These are phyloP conservation scores for Paedocypris micromegethes DNA, from an alignment of 2,797 vertebrate genomes.

Conservation along the genomic window DNA sequence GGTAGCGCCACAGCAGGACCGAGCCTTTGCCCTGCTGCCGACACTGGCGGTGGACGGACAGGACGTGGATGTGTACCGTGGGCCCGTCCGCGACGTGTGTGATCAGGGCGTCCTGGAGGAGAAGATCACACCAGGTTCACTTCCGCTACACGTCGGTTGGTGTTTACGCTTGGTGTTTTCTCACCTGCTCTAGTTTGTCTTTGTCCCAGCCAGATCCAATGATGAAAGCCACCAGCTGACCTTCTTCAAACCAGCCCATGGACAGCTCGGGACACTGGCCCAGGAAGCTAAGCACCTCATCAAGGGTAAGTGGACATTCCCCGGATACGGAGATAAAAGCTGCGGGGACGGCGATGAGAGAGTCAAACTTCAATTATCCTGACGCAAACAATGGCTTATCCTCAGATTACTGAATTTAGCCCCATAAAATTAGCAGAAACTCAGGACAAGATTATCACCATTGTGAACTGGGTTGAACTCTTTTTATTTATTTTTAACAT, in stretches of 20 bases:
- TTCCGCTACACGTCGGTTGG: neutral
- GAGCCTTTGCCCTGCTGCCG: slow-evolving; percentile 77
- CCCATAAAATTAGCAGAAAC: slow-evolving; percentile 11
- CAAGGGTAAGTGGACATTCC: slow-evolving; percentile 71
- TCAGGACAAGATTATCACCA: too few species aligned
- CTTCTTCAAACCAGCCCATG: slow-evolving; percentile 76
- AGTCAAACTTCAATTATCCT: slow-evolving; percentile 9
- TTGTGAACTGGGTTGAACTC: too few species aligned
- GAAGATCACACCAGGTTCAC: neutral
- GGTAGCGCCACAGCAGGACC: slow-evolving; percentile 74
- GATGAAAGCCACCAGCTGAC: slow-evolving; percentile 73
- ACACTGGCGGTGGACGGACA: slow-evolving; percentile 73
- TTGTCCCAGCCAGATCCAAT: slow-evolving; percentile 75
- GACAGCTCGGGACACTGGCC: slow-evolving; percentile 72
- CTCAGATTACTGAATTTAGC: slow-evolving; percentile 8
- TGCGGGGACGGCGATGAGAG: slow-evolving; percentile 33
- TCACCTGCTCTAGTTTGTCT: slow-evolving; percentile 70
- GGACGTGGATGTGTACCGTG: slow-evolving; percentile 72
- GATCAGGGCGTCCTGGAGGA: slow-evolving; percentile 67
- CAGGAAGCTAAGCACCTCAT: slow-evolving; percentile 72
- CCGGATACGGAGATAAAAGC: slow-evolving; percentile 75
- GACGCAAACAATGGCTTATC: slow-evolving; percentile 27
- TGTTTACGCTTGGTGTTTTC: neutral
- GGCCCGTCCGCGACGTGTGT: slow-evolving; percentile 60
- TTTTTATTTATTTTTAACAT: too few species aligned